These are phyloP conservation scores for Lagria hirta DNA, from an alignment of 2,888 invertebrate species.

Conservation along the genomic window DNA sequence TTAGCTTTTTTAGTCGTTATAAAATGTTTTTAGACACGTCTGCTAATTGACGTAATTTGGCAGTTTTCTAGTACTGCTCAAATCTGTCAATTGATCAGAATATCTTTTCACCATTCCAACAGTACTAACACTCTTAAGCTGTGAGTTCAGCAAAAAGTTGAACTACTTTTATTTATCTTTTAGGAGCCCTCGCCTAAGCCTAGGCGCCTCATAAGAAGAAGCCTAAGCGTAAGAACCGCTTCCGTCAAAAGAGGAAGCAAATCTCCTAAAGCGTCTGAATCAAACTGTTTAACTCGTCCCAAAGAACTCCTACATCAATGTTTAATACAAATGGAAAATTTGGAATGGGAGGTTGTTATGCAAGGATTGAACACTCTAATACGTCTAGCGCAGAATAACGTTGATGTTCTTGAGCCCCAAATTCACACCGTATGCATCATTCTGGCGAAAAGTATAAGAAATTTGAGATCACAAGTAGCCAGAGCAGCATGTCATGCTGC, in stretches of 20 bases:
- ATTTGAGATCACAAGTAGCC: constrained; percentile 90
- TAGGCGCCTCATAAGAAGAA: constrained; percentile 24
- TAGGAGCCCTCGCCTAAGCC: constrained; percentile 26
- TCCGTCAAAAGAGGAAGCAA: constrained; percentile 22
- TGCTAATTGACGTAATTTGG: too few species aligned
- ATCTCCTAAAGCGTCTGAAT: constrained; percentile 24
- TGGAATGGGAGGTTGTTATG: constrained; percentile 80
- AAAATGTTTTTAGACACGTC: too few species aligned
- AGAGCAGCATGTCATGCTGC: constrained; percentile 83
- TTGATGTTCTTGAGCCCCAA: constrained; percentile 63
- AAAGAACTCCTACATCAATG: constrained; percentile 66
- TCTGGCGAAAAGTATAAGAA: constrained; percentile 77
- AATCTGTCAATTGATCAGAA: too few species aligned
- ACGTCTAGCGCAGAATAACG: constrained; percentile 57
- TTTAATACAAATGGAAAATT: constrained; percentile 66
- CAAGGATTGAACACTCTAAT: constrained; percentile 69
- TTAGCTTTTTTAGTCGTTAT: too few species aligned
- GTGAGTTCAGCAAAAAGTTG: background rate
- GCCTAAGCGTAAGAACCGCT: constrained; percentile 5
- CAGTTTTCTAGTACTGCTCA: too few species aligned
- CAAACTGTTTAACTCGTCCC: constrained; percentile 62
- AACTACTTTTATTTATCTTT: background rate
- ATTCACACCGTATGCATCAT: constrained; percentile 71
- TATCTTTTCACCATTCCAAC: too few species aligned
- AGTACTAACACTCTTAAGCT: too few species aligned